Evolutionary conservation across 1,140 invertebrate genomes (phyloP).

Genomic region (Parapsyche elsis): DNA sequence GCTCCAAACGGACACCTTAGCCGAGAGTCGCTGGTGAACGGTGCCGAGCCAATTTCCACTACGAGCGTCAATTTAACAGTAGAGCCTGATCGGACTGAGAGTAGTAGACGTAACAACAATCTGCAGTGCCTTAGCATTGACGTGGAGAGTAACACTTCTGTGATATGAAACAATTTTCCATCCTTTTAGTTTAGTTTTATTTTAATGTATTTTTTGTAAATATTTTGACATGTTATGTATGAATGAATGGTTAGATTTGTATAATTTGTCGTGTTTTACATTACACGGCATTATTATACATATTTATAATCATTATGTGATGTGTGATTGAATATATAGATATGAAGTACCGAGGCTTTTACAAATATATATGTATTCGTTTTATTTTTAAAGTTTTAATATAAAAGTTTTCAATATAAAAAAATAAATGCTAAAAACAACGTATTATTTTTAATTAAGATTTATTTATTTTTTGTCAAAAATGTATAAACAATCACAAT

Average conservation of each 20-base stretch:
- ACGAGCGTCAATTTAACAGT: conserved; percentile 52
- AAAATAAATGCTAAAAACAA: background rate
- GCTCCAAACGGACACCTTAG: conserved; percentile 62
- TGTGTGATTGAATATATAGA: background rate
- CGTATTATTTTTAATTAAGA: background rate
- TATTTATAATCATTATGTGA: conserved; percentile 23
- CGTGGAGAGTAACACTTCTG: conserved; percentile 33
- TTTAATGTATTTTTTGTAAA: conserved; percentile 1
- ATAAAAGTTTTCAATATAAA: background rate
- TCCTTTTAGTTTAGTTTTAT: conserved; percentile 9
- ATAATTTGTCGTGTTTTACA: background rate
- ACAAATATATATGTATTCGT: background rate
- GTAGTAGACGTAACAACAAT: conserved; percentile 36
- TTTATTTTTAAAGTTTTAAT: conserved; percentile 26
- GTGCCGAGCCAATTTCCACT: conserved; percentile 62
- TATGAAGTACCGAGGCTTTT: background rate
- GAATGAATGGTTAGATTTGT: background rate
- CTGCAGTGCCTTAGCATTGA: conserved; percentile 15
- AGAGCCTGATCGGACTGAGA: conserved; percentile 31
- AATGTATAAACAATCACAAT: too few relatives aligned
- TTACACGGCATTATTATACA: too few relatives aligned
- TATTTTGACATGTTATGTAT: background rate
- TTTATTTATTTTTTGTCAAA: too few relatives aligned
- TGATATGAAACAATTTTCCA: conserved; percentile 39
- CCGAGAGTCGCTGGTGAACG: conserved; percentile 62